Evolutionary conservation across 2,797 vertebrate species (phyloP), one percentile per base, ranked within the genome.

Genomic region (Diglossa cyanea): DNA sequence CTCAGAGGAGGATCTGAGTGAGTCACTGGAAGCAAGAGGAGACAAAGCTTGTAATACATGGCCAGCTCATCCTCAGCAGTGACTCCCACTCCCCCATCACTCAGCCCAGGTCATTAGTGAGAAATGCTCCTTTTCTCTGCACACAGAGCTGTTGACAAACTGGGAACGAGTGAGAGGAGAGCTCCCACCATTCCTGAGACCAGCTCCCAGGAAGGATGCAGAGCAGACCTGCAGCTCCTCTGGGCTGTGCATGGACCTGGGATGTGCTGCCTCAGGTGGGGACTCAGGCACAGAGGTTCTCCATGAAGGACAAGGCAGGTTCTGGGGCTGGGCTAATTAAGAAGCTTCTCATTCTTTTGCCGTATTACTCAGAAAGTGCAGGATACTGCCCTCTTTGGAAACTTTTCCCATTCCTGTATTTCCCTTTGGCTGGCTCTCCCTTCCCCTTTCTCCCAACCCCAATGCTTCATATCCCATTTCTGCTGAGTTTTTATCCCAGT

Each of bases 21-120:
- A 97, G 87, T 97, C 97, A 97, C 97, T 97, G 96, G 40, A 95
- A 93, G 20, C 80, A 60, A 92, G 72, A 89, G 85, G 80, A 91
- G 77, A 92, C 40, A 86, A 70, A 88, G 74, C 17, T 93, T 93
- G 84, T 75, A 95, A 94, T 39, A 57, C 83, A 84, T 0, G 45
- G 84, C 86, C 91, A 94, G 72, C 92, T 94, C 82, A 90, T 93
- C 67, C 86, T 91, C 96, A 95, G 88, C 83, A 92, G 5, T 58
- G 84, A 89, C 76, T 89, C 91, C 86, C 86, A 93, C 92, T 85
- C 81, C 88, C 78, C 71, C 73, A 73, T 65, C 48, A 50, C 74
- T 63, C 80, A 92, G 83, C 67, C 51, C 13, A 9, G 96, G 95
- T 90, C 89, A 91, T 60, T 13, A 63, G 70, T 75, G 54, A 93